Conservation (phyloP, 2,888 invertebrate species). For the Cheilosia grossa region DNA sequence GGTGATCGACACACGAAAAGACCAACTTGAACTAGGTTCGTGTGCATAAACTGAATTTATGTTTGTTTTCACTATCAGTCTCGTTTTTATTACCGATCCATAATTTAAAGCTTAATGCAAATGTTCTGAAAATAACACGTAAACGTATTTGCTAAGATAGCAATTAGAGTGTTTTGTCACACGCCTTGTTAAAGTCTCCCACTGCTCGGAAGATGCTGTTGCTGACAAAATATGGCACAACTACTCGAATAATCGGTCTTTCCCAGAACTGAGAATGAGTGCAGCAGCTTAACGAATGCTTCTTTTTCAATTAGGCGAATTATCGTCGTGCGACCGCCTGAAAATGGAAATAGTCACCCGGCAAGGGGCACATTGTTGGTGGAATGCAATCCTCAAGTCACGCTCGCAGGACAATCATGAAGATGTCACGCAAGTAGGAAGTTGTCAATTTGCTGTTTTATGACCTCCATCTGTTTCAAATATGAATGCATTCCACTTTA, state of each 20-base stretch:
- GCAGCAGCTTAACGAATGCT: neutral
- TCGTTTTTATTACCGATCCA: too few species aligned
- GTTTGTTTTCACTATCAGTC: too few species aligned
- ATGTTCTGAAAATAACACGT: slow-evolving; percentile 1
- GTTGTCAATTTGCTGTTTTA: neutral
- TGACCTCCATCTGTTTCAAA: neutral
- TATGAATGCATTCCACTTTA: too few species aligned
- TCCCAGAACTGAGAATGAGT: neutral
- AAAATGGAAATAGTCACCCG: too few species aligned
- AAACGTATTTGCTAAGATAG: slow-evolving; percentile 1
- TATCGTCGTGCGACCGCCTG: neutral
- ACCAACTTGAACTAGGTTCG: neutral
- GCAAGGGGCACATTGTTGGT: slow-evolving; percentile 29
- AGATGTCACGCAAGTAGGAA: neutral
- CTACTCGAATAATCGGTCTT: too few species aligned
- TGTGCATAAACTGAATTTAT: neutral
- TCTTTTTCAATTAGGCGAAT: slow-evolving; percentile 11
- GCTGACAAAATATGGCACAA: neutral
- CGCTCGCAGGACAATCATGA: neutral
- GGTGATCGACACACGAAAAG: neutral
- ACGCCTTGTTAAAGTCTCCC: neutral
- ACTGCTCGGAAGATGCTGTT: neutral
- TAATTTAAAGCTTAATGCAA: neutral
- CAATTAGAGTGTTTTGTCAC: neutral
- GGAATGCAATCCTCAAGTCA: neutral